These are phyloP conservation scores for Trichonephila clavata DNA, from an alignment of 1,140 invertebrate genomes.

Conservation along the genomic window DNA sequence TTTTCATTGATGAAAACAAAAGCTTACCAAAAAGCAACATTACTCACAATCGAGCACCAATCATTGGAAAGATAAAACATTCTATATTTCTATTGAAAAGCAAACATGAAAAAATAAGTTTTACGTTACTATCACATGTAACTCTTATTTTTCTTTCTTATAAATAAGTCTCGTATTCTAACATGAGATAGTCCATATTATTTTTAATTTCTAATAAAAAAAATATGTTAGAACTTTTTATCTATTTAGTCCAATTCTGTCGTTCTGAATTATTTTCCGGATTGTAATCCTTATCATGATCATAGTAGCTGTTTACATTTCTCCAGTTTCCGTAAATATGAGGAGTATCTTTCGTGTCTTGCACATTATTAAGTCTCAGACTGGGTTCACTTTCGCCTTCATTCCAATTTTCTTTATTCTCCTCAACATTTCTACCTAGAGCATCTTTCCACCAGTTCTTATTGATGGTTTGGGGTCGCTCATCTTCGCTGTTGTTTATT, in stretches of 20 bases:
- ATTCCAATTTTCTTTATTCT: background rate
- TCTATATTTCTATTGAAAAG: too few relatives aligned
- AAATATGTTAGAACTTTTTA: background rate
- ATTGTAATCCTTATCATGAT: conserved; percentile 17
- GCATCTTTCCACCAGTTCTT: conserved; percentile 24
- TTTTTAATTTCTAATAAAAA: background rate
- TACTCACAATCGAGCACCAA: too few relatives aligned
- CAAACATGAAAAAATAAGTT: too few relatives aligned
- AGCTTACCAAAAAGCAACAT: too few relatives aligned
- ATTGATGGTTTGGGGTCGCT: too few relatives aligned
- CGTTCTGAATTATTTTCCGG: background rate
- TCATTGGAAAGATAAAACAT: too few relatives aligned
- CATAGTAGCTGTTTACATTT: background rate
- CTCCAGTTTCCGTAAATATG: conserved; percentile 13
- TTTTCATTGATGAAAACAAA: too few relatives aligned
- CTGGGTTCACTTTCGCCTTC: background rate
- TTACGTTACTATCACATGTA: too few relatives aligned
- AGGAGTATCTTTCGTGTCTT: conserved; percentile 43
- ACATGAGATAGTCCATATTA: too few relatives aligned
- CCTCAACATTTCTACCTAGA: background rate
- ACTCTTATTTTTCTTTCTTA: too few relatives aligned
- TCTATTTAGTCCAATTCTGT: conserved; percentile 21
- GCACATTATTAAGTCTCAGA: background rate
- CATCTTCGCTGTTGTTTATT: too few relatives aligned
- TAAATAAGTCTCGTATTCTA: too few relatives aligned